A percentile compares a stretch with the other conserved stretches of the same genome.
phyloP scores from a whole-genome alignment of 2,888 invertebrate species.

The Quadroppia sp. region DNA sequence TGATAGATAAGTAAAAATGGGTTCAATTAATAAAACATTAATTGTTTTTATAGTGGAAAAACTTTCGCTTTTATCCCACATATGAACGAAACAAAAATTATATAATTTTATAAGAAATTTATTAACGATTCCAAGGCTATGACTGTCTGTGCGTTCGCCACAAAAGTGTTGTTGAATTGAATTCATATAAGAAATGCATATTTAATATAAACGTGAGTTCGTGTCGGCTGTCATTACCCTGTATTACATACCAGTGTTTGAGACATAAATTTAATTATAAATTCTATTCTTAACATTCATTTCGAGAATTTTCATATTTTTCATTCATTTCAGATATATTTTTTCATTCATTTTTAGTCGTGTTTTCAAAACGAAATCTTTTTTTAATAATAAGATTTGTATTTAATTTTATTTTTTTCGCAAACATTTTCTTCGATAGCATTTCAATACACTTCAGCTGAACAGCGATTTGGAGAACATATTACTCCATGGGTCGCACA shows the following conservation, averaged over 20 bases:
- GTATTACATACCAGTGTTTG: conserved; percentile 1
- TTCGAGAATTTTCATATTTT: not conserved
- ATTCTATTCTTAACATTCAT: conserved; percentile 1
- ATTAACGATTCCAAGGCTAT: conserved; percentile 7
- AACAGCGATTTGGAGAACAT: conserved; percentile 40
- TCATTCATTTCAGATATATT: not conserved
- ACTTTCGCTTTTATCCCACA: conserved; percentile 27
- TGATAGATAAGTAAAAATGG: not conserved
- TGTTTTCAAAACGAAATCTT: too few relatives aligned
- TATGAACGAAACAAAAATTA: not conserved
- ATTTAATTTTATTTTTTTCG: not conserved
- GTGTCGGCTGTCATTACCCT: conserved; percentile 30
- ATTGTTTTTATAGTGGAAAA: not conserved
- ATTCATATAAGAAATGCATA: not conserved
- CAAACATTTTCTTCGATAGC: conserved; percentile 32
- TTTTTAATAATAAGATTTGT: not conserved
- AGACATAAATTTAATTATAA: conserved; percentile 5
- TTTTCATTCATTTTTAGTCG: too few relatives aligned
- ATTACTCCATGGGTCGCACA: conserved; percentile 40
- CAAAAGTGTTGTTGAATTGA: not conserved
- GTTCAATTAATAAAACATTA: conserved; percentile 6
- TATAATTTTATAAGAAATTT: not conserved
- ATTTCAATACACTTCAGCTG: conserved; percentile 44
- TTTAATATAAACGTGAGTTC: conserved; percentile 19
- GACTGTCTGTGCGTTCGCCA: not conserved